A percentile compares a stretch with the other conserved stretches of the same genome.
phyloP scores from a whole-genome alignment of 2,113 vertebrate genomes.

The Eleginops maclovinus region DNA sequence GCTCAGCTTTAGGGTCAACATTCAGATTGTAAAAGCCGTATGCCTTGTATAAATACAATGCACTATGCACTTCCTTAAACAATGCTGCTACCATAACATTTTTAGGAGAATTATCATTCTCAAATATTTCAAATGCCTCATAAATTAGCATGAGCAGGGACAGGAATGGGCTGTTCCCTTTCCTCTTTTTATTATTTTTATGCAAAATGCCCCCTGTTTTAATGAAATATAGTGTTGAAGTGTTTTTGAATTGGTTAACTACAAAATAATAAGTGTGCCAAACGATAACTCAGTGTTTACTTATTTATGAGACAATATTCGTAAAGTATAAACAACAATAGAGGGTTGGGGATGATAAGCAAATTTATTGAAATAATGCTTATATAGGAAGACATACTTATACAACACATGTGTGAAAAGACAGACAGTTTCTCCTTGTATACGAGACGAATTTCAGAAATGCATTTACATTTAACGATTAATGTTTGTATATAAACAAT shows the following conservation, averaged over 20 bases:
- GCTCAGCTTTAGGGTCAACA: not conserved
- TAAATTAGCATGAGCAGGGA: not conserved
- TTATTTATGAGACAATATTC: not conserved
- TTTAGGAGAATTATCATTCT: not conserved
- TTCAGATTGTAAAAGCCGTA: not conserved
- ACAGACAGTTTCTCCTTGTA: slow-evolving; percentile 3
- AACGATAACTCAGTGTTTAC: not conserved
- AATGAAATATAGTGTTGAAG: not conserved
- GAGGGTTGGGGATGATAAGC: not conserved
- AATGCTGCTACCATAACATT: not conserved
- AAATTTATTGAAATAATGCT: slow-evolving; percentile 28
- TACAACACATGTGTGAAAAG: slow-evolving; percentile 29
- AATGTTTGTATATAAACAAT: slow-evolving; percentile 2
- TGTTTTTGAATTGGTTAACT: not conserved
- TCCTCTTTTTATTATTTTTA: not conserved
- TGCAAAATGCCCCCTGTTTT: not conserved
- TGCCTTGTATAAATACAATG: not conserved
- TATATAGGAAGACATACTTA: not conserved
- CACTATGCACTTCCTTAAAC: not conserved
- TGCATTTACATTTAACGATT: not conserved
- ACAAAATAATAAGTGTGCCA: not conserved
- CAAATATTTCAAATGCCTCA: not conserved
- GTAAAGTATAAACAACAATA: not conserved
- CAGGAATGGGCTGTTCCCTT: not conserved
- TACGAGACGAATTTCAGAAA: slow-evolving; percentile 14